Evolutionary conservation across 2,888 invertebrate species (phyloP), one percentile per base, ranked within the genome.

Genomic region (Ferdinandea cuprea): DNA sequence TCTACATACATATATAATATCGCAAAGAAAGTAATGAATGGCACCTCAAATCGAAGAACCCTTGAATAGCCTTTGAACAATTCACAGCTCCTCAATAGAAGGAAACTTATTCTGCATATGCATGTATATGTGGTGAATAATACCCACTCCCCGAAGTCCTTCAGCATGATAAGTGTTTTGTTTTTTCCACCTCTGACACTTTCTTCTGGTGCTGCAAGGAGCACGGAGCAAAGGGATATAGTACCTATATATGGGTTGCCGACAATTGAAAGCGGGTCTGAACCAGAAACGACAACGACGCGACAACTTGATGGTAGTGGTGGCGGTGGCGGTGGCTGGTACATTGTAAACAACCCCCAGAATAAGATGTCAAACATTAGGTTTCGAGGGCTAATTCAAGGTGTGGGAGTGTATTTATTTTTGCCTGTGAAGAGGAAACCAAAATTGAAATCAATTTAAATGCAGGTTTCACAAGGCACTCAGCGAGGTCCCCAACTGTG

Each of bases 361-460:
- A 76, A 59, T 59, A 61, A 81, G 77, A 81, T 76, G 81, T 81
- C 76, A 76, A 81, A 81, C 71, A 81, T 77, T 77, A 66, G 65
- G 42, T 72, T 76, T 71, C 66, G 77, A 77, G 77, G 66, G 66
- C 77, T 77, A 81, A 81, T 81, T 61, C 77, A 71, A 65, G 59
- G 76, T 71, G 76, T 59, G 65, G 30, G 69, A 30, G 42, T 68
- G 68, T 73, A 54, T 68, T 73, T 66, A 46, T 71, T 72, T 50
- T 21, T 66, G 54, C n/a, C 44, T 13, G 28, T 46, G 48, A 65
- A 52, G 48, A 50, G 65, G 54, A 59, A 85, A 86, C 85, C 86
- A 79, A 87, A 87, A 87, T 87, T 86, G 85, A 86, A 86, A 86
- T 87, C 87, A 87, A 86, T 85, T 87, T 86, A 85, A 85, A 86